These are phyloP conservation scores for Pagrus major DNA, from an alignment of 2,113 vertebrate genomes.

Conservation along the genomic window DNA sequence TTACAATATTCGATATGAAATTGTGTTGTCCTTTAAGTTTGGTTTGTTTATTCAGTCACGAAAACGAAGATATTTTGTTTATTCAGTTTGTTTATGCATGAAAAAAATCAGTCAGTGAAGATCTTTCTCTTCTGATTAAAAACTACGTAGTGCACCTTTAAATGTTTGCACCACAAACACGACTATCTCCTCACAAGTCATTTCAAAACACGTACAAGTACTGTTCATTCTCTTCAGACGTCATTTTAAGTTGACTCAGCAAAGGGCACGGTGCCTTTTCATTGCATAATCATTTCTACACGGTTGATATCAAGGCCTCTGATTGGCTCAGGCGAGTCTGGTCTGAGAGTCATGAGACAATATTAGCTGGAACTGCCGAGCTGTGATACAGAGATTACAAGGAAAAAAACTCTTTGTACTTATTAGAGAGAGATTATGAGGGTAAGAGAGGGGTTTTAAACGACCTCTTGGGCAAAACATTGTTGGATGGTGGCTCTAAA, in stretches of 20 bases:
- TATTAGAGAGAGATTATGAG: conserved; percentile 1
- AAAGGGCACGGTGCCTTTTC: not conserved
- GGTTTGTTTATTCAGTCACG: too few relatives aligned
- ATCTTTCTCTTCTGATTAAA: too few relatives aligned
- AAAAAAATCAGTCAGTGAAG: too few relatives aligned
- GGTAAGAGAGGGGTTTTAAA: not conserved
- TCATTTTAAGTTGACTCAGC: conserved; percentile 22
- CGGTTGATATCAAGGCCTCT: conserved; percentile 13
- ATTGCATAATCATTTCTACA: conserved; percentile 30
- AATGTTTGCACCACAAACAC: not conserved
- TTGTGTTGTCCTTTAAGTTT: too few relatives aligned
- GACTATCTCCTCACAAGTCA: not conserved
- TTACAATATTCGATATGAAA: too few relatives aligned
- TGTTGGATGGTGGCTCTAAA: not conserved
- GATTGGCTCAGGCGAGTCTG: conserved; percentile 49
- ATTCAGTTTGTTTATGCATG: too few relatives aligned
- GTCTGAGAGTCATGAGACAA: conserved; percentile 53
- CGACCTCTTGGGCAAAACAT: not conserved
- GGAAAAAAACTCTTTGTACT: not conserved
- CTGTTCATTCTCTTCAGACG: not conserved
- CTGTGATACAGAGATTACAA: conserved; percentile 9
- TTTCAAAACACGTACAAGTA: not conserved
- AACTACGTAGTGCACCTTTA: too few relatives aligned
- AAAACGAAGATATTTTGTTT: too few relatives aligned
- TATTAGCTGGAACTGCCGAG: conserved; percentile 23